These are phyloP conservation scores for Elaphurus davidianus DNA, from an alignment of 2,113 vertebrate genomes.

Conservation along the genomic window DNA sequence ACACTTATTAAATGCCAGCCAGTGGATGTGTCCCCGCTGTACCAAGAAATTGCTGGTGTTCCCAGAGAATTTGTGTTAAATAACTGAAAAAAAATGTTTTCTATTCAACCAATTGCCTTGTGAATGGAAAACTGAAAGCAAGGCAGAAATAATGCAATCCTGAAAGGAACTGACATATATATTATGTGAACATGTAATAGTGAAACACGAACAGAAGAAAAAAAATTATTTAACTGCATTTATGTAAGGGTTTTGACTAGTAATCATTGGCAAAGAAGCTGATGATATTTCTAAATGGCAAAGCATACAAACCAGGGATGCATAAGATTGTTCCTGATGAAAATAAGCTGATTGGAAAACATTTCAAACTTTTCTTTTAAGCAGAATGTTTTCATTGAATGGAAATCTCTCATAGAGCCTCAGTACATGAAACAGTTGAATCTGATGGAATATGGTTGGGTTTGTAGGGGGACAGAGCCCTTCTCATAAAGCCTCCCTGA, in stretches of 20 bases:
- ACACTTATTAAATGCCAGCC: slow-evolving; percentile 27
- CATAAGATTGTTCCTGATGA: neutral
- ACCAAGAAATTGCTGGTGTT: slow-evolving; percentile 19
- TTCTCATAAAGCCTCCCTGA: neutral
- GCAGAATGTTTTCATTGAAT: neutral
- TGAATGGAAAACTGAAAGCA: slow-evolving; percentile 2
- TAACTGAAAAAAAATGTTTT: slow-evolving; percentile 19
- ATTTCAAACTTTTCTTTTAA: neutral
- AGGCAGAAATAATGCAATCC: neutral
- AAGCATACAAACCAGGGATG: neutral
- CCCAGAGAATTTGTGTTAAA: slow-evolving; percentile 7
- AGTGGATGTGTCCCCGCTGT: neutral
- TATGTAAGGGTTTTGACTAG: neutral
- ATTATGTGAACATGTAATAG: neutral
- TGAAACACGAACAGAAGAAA: neutral
- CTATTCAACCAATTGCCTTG: neutral
- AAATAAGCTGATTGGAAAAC: neutral
- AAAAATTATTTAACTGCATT: neutral
- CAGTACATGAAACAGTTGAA: neutral
- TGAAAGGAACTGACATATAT: neutral
- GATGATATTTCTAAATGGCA: neutral
- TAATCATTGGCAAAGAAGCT: neutral
- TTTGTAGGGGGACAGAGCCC: neutral
- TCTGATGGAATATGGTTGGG: neutral
- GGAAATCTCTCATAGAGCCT: neutral